Evolutionary conservation across 1,140 invertebrate species (phyloP).

Genomic region (Zaprionus inermis): DNA sequence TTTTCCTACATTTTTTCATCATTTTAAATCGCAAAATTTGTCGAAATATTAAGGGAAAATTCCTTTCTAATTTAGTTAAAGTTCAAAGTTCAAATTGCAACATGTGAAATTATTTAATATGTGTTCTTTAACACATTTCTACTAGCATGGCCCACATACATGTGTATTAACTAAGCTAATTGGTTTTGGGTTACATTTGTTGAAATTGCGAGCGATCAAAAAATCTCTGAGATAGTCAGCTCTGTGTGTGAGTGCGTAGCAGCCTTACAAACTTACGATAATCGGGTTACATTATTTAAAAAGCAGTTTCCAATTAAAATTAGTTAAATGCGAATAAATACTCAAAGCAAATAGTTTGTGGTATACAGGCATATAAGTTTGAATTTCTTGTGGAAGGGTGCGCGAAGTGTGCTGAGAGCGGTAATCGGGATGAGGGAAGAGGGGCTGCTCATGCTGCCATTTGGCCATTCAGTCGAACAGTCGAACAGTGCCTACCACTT

Average conservation of each 20-base stretch:
- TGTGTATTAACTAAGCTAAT: background rate
- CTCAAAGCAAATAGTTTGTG: too few relatives aligned
- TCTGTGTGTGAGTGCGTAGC: background rate
- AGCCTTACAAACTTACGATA: background rate
- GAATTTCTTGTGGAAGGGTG: background rate
- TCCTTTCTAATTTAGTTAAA: too few relatives aligned
- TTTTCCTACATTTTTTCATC: too few relatives aligned
- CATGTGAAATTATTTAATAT: background rate
- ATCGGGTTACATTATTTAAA: constrained; percentile 25
- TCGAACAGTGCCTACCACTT: constrained; percentile 41
- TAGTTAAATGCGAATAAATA: background rate
- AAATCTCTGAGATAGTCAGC: background rate
- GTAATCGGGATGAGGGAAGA: too few relatives aligned
- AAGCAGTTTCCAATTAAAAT: constrained; percentile 7
- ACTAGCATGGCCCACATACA: background rate
- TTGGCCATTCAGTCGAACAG: constrained; percentile 26
- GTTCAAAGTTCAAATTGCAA: background rate
- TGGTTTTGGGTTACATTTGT: background rate
- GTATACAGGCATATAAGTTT: background rate
- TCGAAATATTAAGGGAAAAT: too few relatives aligned
- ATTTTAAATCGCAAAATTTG: too few relatives aligned
- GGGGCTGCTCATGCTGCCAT: constrained; percentile 5
- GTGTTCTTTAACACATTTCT: background rate
- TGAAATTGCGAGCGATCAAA: background rate
- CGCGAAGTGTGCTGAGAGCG: too few relatives aligned